These are phyloP conservation scores for Falco rusticolus DNA, from an alignment of 2,797 vertebrate species.

Conservation along the genomic window DNA sequence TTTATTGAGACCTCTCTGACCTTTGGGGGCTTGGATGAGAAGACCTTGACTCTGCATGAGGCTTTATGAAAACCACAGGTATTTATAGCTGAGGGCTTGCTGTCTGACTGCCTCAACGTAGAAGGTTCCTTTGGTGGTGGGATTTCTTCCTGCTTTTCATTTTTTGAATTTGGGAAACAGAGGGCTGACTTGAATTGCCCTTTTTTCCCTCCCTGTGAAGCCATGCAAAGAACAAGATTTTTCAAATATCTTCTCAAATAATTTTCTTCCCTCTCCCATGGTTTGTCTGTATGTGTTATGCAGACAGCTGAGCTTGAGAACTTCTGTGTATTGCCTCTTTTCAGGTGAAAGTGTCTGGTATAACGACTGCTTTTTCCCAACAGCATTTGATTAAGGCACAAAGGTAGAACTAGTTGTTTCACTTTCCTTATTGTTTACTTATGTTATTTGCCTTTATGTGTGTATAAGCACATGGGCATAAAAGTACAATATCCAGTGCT, in stretches of 20 bases:
- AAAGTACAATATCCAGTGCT: background rate
- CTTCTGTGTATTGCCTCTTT: background rate
- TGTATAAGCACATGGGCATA: background rate
- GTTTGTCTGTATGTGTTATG: background rate
- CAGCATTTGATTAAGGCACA: background rate
- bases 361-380: background rate
- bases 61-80: background rate
- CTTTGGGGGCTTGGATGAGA: background rate
- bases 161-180: background rate
- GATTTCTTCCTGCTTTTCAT: background rate
- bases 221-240: background rate
- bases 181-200: background rate
- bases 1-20: background rate
- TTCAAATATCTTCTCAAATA: background rate
- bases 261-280: background rate
- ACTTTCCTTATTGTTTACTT: background rate
- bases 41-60: background rate
- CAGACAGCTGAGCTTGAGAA: background rate
- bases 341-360: background rate
- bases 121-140: background rate
- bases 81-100: background rate
- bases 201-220: background rate
- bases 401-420: background rate
- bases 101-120: background rate
- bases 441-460: background rate